Evolutionary conservation across 2,113 vertebrate genomes (phyloP).

Genomic region (Phalacrocorax aristotelis): DNA sequence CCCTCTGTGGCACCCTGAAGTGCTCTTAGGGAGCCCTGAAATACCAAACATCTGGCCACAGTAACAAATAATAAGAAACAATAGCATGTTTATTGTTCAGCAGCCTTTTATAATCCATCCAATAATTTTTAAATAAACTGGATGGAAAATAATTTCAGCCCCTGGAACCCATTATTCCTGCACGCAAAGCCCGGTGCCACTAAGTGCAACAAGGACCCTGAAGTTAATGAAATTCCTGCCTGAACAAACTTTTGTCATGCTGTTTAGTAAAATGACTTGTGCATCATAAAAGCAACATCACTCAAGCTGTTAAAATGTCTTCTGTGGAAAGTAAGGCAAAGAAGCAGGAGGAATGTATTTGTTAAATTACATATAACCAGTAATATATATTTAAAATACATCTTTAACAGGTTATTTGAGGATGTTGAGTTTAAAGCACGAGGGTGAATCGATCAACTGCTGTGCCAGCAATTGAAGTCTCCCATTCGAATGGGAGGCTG

Average conservation of each 20-base stretch:
- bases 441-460: neutral
- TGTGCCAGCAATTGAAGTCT: conserved; percentile 4
- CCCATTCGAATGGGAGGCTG: neutral
- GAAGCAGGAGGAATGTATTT: neutral
- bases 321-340: neutral
- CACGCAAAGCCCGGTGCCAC: neutral
- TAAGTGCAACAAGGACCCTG: neutral
- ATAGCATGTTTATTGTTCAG: neutral
- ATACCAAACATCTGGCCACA: conserved; percentile 30
- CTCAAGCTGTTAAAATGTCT: neutral
- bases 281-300: conserved; percentile 11
- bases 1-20: neutral
- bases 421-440: neutral
- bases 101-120: conserved; percentile 29
- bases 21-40: neutral
- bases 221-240: conserved; percentile 40
- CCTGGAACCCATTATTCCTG: conserved; percentile 16
- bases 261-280: neutral
- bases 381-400: neutral
- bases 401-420: conserved; percentile 13
- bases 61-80: conserved; percentile 12
- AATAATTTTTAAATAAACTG: conserved; percentile 36
- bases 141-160: conserved; percentile 36
- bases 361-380: neutral
- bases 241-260: conserved; percentile 30